A percentile compares a stretch with the other conserved stretches of the same genome.
phyloP scores from a whole-genome alignment of 2,888 invertebrate species.

The Omphaloscelis lunosa region DNA sequence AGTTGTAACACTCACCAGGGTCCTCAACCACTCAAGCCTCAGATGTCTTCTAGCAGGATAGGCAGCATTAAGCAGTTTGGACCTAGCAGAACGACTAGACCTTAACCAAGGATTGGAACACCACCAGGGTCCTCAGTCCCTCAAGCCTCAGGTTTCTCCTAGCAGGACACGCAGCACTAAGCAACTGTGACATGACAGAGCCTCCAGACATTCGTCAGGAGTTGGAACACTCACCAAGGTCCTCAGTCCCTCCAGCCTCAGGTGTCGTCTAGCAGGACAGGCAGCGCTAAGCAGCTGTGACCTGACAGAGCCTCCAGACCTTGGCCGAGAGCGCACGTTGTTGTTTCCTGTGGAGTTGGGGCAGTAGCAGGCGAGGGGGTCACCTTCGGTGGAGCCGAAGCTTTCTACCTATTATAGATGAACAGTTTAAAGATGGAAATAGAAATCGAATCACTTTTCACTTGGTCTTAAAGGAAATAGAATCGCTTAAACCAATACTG shows the following conservation, averaged over 20 bases:
- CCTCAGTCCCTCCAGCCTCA: slow-evolving; percentile 94
- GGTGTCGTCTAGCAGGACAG: slow-evolving; percentile 96
- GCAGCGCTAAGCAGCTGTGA: slow-evolving; percentile 95
- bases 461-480: no score
- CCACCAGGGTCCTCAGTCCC: slow-evolving; percentile 94
- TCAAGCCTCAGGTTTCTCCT: slow-evolving; percentile 96
- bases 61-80: slow-evolving; percentile 92
- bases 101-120: slow-evolving; percentile 58
- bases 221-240: slow-evolving; percentile 90
- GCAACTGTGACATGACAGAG: slow-evolving; percentile 93
- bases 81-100: slow-evolving; percentile 91
- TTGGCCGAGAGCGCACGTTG: slow-evolving; percentile 75
- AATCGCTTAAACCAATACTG: no score
- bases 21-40: slow-evolving; percentile 95
- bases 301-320: slow-evolving; percentile 92
- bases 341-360: slow-evolving; percentile 62
- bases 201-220: slow-evolving; percentile 86
- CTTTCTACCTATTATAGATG: slow-evolving; percentile 85
- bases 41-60: slow-evolving; percentile 96
- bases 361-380: slow-evolving; percentile 94
- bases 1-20: slow-evolving; percentile 88
- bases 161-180: slow-evolving; percentile 95
- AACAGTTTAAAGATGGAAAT: no score
- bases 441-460: no score
- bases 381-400: slow-evolving; percentile 92